A percentile compares a stretch with the other conserved stretches of the same genome.
These are phyloP conservation scores for Myiagra hebetior DNA, from an alignment of 2,113 vertebrate species.

Conservation along the genomic window DNA sequence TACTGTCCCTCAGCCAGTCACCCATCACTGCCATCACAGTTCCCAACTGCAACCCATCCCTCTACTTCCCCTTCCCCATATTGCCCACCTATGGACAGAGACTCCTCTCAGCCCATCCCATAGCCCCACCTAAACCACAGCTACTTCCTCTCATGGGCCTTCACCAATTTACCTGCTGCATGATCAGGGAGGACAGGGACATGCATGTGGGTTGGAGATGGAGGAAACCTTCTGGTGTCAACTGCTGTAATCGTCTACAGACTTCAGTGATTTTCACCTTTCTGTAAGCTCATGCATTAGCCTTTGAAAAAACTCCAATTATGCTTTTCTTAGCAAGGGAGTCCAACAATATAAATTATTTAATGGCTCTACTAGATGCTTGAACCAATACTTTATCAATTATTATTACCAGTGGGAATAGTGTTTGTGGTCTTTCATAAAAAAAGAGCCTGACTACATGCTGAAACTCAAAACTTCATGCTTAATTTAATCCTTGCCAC, in stretches of 20 bases:
- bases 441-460: background rate
- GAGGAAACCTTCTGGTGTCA: background rate
- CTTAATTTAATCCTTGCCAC: background rate
- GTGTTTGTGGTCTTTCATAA: background rate
- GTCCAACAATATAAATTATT: background rate
- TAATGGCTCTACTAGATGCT: background rate
- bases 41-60: rapidly evolving
- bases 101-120: background rate
- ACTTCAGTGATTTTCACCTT: background rate
- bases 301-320: background rate
- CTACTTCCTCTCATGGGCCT: rapidly evolving
- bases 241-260: background rate
- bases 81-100: background rate
- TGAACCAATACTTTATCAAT: background rate
- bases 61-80: background rate
- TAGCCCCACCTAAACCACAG: background rate
- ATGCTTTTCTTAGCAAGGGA: background rate
- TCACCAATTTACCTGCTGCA: background rate
- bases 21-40: background rate
- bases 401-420: background rate
- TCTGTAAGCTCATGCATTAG: background rate
- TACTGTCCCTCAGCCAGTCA: background rate
- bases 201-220: background rate
- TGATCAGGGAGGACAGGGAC: rapidly evolving
- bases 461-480: background rate